Evolutionary conservation across 2,797 vertebrate genomes (phyloP), one percentile per base, ranked within the genome.

Genomic region (Bryconaethiops microstoma): DNA sequence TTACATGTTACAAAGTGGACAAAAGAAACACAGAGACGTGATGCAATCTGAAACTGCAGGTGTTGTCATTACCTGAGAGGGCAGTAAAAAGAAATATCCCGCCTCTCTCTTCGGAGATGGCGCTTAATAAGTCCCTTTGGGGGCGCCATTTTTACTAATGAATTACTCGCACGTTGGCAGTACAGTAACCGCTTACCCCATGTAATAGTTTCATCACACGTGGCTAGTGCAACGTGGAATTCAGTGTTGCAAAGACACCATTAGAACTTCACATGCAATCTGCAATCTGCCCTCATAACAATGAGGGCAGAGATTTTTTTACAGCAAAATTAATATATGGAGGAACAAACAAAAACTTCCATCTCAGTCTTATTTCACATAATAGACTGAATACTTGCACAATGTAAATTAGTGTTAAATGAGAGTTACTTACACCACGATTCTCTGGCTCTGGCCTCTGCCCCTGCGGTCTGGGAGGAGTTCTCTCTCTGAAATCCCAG

Each of bases 391-490:
- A 14, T 45, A 12, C 29, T 60, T 42, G 4, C 29, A 29, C 29
- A 29, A 29, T 29, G 29, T 29, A 29, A 60, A 42, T 40, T 6
- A 70, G 54, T 25, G 17, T 25, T 17, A 17, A 48, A 14, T 42
- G 42, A 54, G 59, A 29, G 54, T 75, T 80, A 90, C 97, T 96
- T 84, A 99, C 98, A 82, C 98, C 98, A 85, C 98, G 96, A 83
- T 97, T 99, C 89, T 99, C 98, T 0, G 98, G 98, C 81, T 99
- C 98, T n/a, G 98, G 98, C 69, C 98, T 95, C 89, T 99, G 98
- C 14, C 98, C 98, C 87, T 99, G 98, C 83, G 98, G 98, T 88
- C 98, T 95, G 52, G 98, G 98, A 0, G 98, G 98, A 1, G 98
- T 99, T 92, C 96, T 95, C 92, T 99, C 98, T 93, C 98, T 99